These are phyloP conservation scores for Hafferia zeledoni DNA, from an alignment of 2,797 vertebrate genomes.

Conservation along the genomic window DNA sequence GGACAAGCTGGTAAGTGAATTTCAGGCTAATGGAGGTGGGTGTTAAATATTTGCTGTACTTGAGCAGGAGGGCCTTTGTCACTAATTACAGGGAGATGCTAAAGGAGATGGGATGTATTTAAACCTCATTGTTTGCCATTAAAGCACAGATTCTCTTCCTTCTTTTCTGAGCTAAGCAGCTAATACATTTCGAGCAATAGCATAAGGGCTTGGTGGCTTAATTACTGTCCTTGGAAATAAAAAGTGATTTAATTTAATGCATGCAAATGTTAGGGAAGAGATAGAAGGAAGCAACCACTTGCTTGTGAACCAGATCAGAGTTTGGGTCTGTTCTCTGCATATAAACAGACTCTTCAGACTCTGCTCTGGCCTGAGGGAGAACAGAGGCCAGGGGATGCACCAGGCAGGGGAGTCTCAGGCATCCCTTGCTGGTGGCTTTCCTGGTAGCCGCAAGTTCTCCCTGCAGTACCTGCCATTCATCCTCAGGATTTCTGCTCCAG, in stretches of 20 bases:
- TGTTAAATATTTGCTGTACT: conserved; percentile 71
- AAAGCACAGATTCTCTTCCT: conserved; percentile 32
- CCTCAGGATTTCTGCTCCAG: not conserved
- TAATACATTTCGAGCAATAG: conserved; percentile 37
- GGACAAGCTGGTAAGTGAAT: conserved; percentile 48
- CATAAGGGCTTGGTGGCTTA: conserved; percentile 50
- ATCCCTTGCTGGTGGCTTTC: not conserved
- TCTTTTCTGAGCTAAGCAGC: conserved; percentile 46
- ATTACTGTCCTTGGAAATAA: conserved; percentile 55
- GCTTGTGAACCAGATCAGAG: not conserved
- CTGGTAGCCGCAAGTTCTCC: not conserved
- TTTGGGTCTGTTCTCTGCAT: not conserved
- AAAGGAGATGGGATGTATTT: conserved; percentile 58
- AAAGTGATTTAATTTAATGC: conserved; percentile 43
- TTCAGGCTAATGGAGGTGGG: conserved; percentile 38
- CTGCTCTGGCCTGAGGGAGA: not conserved
- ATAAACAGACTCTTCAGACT: not conserved
- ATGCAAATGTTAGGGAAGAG: not conserved
- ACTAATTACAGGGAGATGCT: conserved; percentile 63
- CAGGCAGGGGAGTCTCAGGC: not conserved
- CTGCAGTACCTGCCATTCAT: not conserved
- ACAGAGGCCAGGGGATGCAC: not conserved
- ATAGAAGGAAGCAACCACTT: not conserved
- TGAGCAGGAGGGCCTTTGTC: conserved; percentile 54
- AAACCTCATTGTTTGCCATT: conserved; percentile 63